A percentile compares a stretch with the other conserved stretches of the same genome.
These are phyloP conservation scores for Epizoanthus illoricatus DNA, from an alignment of 92 coral and sea anemone species.

Conservation along the genomic window DNA sequence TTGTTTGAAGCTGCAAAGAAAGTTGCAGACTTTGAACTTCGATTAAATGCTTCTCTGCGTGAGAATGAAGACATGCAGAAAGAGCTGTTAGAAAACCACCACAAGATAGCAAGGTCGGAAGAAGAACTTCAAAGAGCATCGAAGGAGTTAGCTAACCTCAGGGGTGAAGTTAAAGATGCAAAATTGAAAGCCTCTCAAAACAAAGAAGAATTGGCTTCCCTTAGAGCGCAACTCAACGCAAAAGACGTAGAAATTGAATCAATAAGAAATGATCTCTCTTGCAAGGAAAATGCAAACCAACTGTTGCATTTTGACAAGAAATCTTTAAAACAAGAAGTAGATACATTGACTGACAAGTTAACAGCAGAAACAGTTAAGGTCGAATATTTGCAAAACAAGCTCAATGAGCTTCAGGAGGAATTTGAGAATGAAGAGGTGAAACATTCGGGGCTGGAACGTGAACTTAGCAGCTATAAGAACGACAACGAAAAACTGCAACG, in stretches of 20 bases:
- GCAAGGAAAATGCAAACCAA: conserved; percentile 56
- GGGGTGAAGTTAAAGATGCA: conserved; percentile 62
- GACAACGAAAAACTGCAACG: conserved; percentile 67
- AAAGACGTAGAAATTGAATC: conserved; percentile 52
- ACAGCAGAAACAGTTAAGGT: conserved; percentile 56
- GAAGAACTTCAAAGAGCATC: conserved; percentile 58
- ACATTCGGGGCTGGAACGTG: conserved; percentile 42
- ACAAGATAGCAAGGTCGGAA: conserved; percentile 51
- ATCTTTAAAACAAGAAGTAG: conserved; percentile 54
- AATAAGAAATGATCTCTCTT: conserved; percentile 51
- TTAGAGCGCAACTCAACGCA: conserved; percentile 62
- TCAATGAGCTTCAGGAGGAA: conserved; percentile 55
- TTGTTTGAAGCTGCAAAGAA: conserved; percentile 70
- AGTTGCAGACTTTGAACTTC: conserved; percentile 69
- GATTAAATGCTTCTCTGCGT: conserved; percentile 58
- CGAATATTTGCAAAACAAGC: conserved; percentile 50
- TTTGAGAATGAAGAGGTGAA: conserved; percentile 60
- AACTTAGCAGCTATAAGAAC: conserved; percentile 41
- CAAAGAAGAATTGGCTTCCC: conserved; percentile 56
- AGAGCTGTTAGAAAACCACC: conserved; percentile 69
- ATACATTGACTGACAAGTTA: conserved; percentile 45
- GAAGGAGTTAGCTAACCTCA: conserved; percentile 61
- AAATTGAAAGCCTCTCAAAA: conserved; percentile 53
- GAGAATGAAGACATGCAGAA: conserved; percentile 71
- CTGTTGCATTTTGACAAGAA: conserved; percentile 54